phyloP scores from a whole-genome alignment of 92 coral and sea anemone species.

The Parazoanthus atlanticus region DNA sequence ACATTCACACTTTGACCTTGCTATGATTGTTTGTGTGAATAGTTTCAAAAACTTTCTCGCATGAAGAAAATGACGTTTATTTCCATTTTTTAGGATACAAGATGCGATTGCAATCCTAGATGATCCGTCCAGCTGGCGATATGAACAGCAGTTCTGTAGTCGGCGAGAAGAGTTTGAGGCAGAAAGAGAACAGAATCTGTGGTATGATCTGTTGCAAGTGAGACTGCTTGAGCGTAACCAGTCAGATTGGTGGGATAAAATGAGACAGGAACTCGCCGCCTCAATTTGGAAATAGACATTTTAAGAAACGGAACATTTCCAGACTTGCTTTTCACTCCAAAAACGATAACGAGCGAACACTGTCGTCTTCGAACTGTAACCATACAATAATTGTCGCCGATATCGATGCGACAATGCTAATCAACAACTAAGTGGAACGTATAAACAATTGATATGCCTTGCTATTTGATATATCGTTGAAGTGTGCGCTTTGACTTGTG shows the following conservation, averaged over 20 bases:
- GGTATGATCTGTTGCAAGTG: not conserved
- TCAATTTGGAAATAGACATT: not conserved
- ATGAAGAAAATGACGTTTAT: not conserved
- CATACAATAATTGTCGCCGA: too few relatives aligned
- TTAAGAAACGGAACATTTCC: not conserved
- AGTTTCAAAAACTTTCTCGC: not conserved
- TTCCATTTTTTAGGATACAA: not conserved
- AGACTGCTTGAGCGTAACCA: constrained; percentile 2
- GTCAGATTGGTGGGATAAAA: not conserved
- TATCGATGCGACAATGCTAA: too few relatives aligned
- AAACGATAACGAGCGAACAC: too few relatives aligned
- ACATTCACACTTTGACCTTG: too few relatives aligned
- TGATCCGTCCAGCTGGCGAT: not conserved
- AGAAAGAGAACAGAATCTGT: not conserved
- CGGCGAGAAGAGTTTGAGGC: not conserved
- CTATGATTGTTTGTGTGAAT: not conserved
- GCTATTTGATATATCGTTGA: not conserved
- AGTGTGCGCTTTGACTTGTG: not conserved
- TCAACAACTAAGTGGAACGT: too few relatives aligned
- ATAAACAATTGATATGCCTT: not conserved
- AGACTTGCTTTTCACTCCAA: not conserved
- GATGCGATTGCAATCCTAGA: not conserved
- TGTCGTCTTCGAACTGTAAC: not conserved
- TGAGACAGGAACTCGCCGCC: not conserved
- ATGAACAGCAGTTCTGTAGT: constrained; percentile 8